Conservation (phyloP, 2,888 invertebrate species). For the Lasioglossum leucozonium region DNA sequence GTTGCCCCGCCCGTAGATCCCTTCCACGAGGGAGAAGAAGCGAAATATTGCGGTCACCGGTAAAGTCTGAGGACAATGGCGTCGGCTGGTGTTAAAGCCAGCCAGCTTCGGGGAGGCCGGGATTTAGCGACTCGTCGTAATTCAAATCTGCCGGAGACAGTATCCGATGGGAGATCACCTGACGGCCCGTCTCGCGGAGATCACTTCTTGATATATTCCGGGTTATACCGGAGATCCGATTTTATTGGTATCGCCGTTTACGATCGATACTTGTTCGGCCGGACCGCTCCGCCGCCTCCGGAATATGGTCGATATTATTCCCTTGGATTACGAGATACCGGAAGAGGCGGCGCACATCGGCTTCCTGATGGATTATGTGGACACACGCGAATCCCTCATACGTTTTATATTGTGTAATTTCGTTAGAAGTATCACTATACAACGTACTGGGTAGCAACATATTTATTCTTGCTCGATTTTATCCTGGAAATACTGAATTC, state of each 20-base stretch:
- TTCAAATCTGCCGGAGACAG: slow-evolving; percentile 16
- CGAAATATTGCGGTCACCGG: slow-evolving; percentile 31
- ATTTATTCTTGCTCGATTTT: background rate
- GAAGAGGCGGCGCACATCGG: background rate
- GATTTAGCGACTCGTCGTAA: slow-evolving; percentile 32
- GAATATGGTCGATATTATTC: background rate
- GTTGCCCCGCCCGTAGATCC: background rate
- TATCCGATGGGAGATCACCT: slow-evolving; percentile 15
- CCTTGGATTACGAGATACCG: background rate
- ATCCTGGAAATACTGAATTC: background rate
- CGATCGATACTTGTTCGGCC: slow-evolving; percentile 13
- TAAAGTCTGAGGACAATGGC: slow-evolving; percentile 42
- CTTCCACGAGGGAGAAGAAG: background rate
- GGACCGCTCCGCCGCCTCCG: background rate
- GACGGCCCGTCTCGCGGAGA: background rate
- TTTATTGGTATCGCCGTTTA: slow-evolving; percentile 5
- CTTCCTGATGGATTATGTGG: background rate
- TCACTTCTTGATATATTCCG: slow-evolving; percentile 15
- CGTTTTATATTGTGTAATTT: background rate
- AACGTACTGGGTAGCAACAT: background rate
- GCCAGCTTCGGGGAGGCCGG: background rate
- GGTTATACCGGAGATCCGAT: background rate
- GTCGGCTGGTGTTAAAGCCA: background rate
- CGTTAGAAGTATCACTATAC: background rate
- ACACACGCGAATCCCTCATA: background rate